Conservation (phyloP, 2,113 vertebrate species). For the Cavia aperea region DNA sequence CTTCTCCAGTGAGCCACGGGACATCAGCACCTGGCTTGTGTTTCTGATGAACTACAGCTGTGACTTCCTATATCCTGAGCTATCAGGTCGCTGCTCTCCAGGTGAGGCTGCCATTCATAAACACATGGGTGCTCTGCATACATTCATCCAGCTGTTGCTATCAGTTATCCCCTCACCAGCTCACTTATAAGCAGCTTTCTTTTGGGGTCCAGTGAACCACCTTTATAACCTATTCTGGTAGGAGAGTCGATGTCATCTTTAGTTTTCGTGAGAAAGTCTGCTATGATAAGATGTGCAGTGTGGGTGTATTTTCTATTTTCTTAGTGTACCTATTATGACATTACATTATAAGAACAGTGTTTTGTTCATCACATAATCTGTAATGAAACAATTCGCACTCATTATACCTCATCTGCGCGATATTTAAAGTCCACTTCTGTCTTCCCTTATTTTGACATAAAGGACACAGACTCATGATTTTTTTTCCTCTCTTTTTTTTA, state of each 20-base stretch:
- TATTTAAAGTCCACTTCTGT: not conserved
- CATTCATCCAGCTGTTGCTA: slow-evolving; percentile 9
- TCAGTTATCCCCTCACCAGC: not conserved
- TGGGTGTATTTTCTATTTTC: accelerated
- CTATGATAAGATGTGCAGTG: no score
- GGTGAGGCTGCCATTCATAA: not conserved
- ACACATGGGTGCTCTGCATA: not conserved
- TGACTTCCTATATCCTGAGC: not conserved
- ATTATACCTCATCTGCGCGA: no score
- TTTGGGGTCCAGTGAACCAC: not conserved
- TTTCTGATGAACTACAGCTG: not conserved
- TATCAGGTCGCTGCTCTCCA: not conserved
- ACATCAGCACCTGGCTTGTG: not conserved
- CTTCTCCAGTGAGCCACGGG: not conserved
- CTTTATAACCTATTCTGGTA: not conserved
- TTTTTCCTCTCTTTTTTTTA: not conserved
- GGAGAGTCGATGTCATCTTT: not conserved
- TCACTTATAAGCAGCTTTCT: not conserved
- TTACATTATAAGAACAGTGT: not conserved
- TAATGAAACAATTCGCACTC: not conserved
- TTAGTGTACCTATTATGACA: accelerated
- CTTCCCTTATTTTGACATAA: not conserved
- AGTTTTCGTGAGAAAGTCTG: not conserved
- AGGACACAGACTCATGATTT: not conserved
- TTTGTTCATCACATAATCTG: not conserved